These are phyloP conservation scores for Irena cyanogastra DNA, from an alignment of 2,113 vertebrate species.

Conservation along the genomic window DNA sequence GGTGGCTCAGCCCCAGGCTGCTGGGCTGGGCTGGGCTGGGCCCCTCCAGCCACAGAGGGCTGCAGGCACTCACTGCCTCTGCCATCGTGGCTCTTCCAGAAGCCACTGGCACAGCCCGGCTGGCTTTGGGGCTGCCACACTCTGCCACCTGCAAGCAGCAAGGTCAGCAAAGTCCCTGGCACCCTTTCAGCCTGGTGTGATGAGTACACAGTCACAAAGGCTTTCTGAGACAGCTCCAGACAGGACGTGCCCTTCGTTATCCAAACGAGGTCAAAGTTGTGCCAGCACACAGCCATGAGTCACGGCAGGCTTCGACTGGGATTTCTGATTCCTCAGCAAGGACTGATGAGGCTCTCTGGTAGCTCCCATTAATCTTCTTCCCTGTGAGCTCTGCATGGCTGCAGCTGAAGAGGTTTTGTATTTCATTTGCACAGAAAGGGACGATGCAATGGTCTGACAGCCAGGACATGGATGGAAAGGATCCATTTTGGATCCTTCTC, in stretches of 20 bases:
- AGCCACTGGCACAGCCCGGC: background rate
- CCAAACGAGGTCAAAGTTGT: background rate
- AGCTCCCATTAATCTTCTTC: constrained; percentile 42
- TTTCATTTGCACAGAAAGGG: constrained; percentile 1
- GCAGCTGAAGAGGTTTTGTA: background rate
- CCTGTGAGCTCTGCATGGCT: background rate
- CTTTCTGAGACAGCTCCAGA: background rate
- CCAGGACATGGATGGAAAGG: background rate
- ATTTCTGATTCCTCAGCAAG: constrained; percentile 20
- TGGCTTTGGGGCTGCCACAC: background rate
- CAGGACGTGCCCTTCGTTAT: background rate
- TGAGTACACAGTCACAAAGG: background rate
- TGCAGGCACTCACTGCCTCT: background rate
- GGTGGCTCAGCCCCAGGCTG: background rate
- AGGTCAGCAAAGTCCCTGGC: background rate
- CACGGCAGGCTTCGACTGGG: background rate
- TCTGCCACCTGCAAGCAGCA: background rate
- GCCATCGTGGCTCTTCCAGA: background rate
- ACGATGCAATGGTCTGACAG: background rate
- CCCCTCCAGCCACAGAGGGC: background rate
- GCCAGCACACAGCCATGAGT: background rate
- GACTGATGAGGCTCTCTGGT: background rate
- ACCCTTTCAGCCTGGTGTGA: background rate
- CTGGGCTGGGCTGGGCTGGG: background rate
- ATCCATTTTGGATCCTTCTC: too few relatives aligned